Evolutionary conservation across 2,888 invertebrate species (phyloP), one percentile per base, ranked within the genome.

Genomic region (Lasius fuliginosus): DNA sequence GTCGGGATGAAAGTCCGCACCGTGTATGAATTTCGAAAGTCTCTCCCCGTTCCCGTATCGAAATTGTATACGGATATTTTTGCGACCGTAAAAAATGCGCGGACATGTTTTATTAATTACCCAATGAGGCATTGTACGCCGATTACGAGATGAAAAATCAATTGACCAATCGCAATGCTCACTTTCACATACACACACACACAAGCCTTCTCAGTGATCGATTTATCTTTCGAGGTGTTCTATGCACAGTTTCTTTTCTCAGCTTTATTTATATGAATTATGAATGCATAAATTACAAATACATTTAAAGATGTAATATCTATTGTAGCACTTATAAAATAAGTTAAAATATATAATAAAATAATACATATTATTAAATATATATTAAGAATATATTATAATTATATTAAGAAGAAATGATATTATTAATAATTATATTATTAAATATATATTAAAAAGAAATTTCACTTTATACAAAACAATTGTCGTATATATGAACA

Each of bases 1-100:
- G 27, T 46, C 73, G 42, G 74, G 42, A 84, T 74, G 85, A 85
- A 85, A 85, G 85, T 75, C 58, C 69, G 36, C 64, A 23, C 33
- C 81, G 36, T 83, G 68, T n/a, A 18, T 65, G 81, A 83, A 83
- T 83, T 67, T 75, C 62, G 74, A 68, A 71, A 87, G 75, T 87
- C 83, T 81, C 79, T 46, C 69, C 64, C 27, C 46, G 53, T 42
- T 58, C 36, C 23, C 62, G 23, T 62, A 46, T 62, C 68, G 53
- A 23, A 53, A 36, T 53, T 42, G 58, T 33, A 36, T 4, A 33
- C 46, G 60, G 27, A 71, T 33, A 36, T 71, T 71, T 27, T 46
- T n/a, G 58, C 23, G 11, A 30, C n/a, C n/a, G 27, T 69, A 33
- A 53, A 53, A 49, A 53, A 68, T 33, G 46, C 18, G 79, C 27